A percentile compares a stretch with the other conserved stretches of the same genome.
These are phyloP conservation scores for Grammomys surdaster DNA, from an alignment of 2,113 vertebrate species.

Conservation along the genomic window DNA sequence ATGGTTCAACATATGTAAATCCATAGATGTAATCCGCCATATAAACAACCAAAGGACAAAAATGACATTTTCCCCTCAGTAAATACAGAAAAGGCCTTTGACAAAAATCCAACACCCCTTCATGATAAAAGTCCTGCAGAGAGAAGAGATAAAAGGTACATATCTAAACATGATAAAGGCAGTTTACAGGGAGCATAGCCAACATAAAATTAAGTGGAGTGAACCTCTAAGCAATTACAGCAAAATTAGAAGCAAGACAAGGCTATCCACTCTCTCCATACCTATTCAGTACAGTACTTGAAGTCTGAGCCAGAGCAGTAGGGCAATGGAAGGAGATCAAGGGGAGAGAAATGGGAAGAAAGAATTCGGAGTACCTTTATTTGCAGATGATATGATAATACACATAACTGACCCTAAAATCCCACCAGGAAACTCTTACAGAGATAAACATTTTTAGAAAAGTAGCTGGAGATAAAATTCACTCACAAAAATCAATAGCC, in stretches of 20 bases:
- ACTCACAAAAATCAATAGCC: neutral
- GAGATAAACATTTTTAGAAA: neutral
- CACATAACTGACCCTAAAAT: neutral
- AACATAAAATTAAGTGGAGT: neutral
- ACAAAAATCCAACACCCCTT: neutral
- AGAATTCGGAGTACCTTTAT: neutral
- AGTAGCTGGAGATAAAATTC: neutral
- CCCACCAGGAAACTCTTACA: neutral
- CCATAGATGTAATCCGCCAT: neutral
- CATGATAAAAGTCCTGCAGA: neutral
- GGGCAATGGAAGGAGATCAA: neutral
- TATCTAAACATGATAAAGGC: neutral
- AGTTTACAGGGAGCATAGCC: neutral
- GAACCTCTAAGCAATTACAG: neutral
- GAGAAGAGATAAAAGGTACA: neutral
- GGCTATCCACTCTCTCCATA: neutral
- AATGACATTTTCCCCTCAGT: neutral
- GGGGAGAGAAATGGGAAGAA: neutral
- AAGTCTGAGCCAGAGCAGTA: neutral
- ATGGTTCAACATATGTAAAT: neutral
- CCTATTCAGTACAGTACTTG: neutral
- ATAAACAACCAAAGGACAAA: neutral
- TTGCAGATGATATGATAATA: neutral
- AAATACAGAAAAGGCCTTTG: neutral
- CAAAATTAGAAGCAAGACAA: neutral